Evolutionary conservation across 1,140 invertebrate species (phyloP), one percentile per base, ranked within the genome.

Genomic region (Drosophila sp.): DNA sequence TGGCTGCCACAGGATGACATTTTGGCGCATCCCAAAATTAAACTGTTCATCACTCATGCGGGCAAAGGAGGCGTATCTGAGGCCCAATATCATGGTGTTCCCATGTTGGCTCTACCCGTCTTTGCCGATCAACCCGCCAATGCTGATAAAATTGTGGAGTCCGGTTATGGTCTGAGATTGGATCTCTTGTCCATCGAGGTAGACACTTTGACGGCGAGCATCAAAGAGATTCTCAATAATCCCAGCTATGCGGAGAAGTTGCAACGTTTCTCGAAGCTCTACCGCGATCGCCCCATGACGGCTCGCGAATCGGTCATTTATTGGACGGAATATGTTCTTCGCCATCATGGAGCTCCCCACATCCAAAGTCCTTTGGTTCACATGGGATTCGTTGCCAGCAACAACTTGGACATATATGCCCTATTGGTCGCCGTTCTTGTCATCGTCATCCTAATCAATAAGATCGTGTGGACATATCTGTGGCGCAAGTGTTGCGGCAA

Each of bases 1-100:
- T 96, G 96, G 96, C 70, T 96, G 17, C 96, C 96, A 0, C 96
- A 97, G 82, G 94, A 94, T 70, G 95, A 96, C 72, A 93, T 96
- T 75, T 87, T 92, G 6, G 96, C 93, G 41, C 95, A 96, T 92
- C 93, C 93, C 3, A 96, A 96, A 64, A 90, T 95, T 1, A 94
- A 94, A 79, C 92, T 94, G 0, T 96, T 97, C 77, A 94, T 97
- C 23, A 95, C 95, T 0, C 95, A 96, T 80, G 95, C 95, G 17
- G 96, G 96, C 25, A 91, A 95, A 41, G 93, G 95, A 44, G 95
- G 96, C 44, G 92, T 95, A 8, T 93, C 95, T 61, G 96, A 97
- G 92, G 94, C 95, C 1, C 90, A 96, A 6, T 95, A 95, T 91
- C 94, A 95, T 76, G 94, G 94, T 78, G 94, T 96, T 4, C 96